These are phyloP conservation scores for Trichosurus vulpecula DNA, from an alignment of 2,797 vertebrate genomes.

Conservation along the genomic window DNA sequence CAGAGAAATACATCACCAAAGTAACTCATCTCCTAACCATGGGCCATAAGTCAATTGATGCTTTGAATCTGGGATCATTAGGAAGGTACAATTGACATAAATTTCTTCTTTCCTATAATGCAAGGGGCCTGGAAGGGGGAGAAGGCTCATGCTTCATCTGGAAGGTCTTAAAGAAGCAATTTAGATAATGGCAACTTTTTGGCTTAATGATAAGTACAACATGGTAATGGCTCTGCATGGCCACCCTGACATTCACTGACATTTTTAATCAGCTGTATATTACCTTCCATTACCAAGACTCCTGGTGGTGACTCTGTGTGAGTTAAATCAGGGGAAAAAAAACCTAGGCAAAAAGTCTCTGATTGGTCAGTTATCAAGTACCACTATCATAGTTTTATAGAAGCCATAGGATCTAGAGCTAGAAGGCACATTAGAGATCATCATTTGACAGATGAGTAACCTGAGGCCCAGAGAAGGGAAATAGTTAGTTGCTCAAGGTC, in stretches of 20 bases:
- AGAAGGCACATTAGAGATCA: neutral
- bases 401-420: neutral
- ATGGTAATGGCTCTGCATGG: neutral
- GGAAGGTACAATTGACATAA: neutral
- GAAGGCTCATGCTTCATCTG: neutral
- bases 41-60: neutral
- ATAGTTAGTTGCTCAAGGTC: neutral
- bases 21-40: neutral
- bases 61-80: neutral
- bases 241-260: neutral
- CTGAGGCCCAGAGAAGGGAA: neutral
- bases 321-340: neutral
- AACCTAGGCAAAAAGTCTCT: neutral
- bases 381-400: neutral
- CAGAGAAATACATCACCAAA: neutral
- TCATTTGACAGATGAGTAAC: neutral
- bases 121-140: neutral
- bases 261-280: neutral
- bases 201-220: neutral
- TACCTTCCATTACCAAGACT: neutral
- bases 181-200: neutral
- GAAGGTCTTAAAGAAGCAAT: neutral
- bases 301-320: neutral
- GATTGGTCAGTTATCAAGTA: neutral
- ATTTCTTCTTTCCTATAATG: neutral